A percentile compares a stretch with the other conserved stretches of the same genome.
These are phyloP conservation scores for Xyrauchen texanus DNA, from an alignment of 2,113 vertebrate genomes.

Conservation along the genomic window DNA sequence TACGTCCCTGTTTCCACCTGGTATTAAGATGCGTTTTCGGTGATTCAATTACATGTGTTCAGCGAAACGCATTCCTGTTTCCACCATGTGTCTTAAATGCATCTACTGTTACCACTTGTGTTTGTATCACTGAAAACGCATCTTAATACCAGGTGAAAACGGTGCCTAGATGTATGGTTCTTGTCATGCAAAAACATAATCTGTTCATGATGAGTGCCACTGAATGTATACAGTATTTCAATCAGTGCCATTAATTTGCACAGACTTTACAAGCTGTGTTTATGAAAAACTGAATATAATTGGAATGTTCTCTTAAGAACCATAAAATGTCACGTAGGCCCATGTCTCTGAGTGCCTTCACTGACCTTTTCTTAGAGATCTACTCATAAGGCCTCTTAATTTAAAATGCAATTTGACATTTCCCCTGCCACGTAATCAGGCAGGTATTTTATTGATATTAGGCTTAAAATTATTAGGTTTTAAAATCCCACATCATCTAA, in stretches of 20 bases:
- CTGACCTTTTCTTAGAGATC: conserved; percentile 36
- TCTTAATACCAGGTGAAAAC: neutral
- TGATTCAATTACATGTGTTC: too few relatives aligned
- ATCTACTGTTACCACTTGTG: too few relatives aligned
- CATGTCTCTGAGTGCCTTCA: conserved; percentile 1
- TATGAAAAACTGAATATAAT: conserved; percentile 27
- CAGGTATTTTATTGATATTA: conserved; percentile 38
- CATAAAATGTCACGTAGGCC: conserved; percentile 21
- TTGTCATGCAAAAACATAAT: neutral
- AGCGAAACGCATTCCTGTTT: too few relatives aligned
- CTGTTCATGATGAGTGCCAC: neutral
- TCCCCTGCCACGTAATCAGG: conserved; percentile 38
- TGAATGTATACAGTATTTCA: conserved; percentile 15
- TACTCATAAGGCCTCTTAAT: conserved; percentile 45
- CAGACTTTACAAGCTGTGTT: neutral
- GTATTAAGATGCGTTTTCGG: too few relatives aligned
- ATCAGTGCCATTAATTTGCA: conserved; percentile 12
- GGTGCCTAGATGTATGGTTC: neutral
- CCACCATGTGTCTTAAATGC: too few relatives aligned
- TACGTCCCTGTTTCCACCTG: too few relatives aligned
- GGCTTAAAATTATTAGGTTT: conserved; percentile 36
- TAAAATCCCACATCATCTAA: conserved; percentile 12
- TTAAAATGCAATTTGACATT: conserved; percentile 47
- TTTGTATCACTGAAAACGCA: too few relatives aligned
- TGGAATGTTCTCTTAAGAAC: conserved; percentile 19